Evolutionary conservation across 2,888 invertebrate genomes (phyloP).

Genomic region (Eupelmus urozonus): DNA sequence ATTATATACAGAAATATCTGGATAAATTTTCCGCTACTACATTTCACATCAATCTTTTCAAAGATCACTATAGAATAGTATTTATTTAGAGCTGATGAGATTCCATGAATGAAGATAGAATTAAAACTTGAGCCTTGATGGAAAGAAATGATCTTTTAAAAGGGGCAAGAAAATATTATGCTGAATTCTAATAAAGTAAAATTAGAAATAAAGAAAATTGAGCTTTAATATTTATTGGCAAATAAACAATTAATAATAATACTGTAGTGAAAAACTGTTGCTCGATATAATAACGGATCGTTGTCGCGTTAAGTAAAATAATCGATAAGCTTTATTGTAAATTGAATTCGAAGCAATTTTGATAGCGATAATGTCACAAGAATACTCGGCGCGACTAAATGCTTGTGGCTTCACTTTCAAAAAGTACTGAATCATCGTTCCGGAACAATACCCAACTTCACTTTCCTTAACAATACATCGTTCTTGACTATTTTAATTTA

Average conservation of each 20-base stretch:
- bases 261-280: no score
- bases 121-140: constrained; percentile 6
- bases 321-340: background rate
- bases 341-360: background rate
- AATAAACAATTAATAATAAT: no score
- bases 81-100: constrained; percentile 14
- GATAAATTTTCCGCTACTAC: background rate
- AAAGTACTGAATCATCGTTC: constrained; percentile 51
- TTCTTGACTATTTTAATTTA: background rate
- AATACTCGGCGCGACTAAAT: background rate
- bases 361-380: constrained; percentile 11
- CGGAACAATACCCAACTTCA: background rate
- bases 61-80: background rate
- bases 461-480: constrained; percentile 3
- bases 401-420: constrained; percentile 29
- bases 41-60: background rate
- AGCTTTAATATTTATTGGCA: no score
- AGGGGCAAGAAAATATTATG: no score
- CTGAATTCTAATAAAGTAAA: no score
- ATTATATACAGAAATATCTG: background rate
- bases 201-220: no score
- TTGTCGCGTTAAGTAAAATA: background rate
- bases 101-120: constrained; percentile 13
- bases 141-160: background rate
- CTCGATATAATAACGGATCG: no score